Evolutionary conservation across 2,113 vertebrate genomes (phyloP).

Genomic region (Coracopsis vasa): DNA sequence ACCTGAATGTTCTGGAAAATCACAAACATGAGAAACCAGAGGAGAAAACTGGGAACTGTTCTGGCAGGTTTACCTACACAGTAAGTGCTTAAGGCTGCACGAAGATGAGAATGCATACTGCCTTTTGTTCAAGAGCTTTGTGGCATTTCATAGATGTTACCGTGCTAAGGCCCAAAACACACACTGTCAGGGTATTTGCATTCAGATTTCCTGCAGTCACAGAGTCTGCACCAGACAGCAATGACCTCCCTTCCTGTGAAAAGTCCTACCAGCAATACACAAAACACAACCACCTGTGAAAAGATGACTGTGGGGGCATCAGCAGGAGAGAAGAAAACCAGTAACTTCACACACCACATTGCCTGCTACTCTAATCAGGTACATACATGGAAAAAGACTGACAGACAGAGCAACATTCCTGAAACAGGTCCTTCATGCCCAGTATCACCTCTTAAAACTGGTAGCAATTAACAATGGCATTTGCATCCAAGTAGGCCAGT

Average conservation of each 20-base stretch:
- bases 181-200: not conserved
- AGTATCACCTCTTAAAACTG: not conserved
- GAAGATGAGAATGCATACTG: not conserved
- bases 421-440: not conserved
- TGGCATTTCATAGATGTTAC: not conserved
- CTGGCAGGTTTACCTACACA: not conserved
- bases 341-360: not conserved
- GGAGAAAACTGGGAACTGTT: not conserved
- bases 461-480: not conserved
- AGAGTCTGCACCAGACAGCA: not conserved
- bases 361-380: not conserved
- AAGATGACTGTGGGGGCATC: not conserved
- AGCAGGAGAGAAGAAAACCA: not conserved
- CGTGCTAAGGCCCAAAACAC: not conserved
- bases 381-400: not conserved
- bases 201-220: not conserved
- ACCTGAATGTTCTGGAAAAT: not conserved
- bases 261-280: not conserved
- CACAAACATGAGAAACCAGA: not conserved
- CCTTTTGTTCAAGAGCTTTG: not conserved
- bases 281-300: not conserved
- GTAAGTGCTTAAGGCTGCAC: not conserved
- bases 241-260: accelerated
- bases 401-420: not conserved
- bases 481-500: not conserved